These are phyloP conservation scores for Luperina testacea DNA, from an alignment of 2,888 invertebrate genomes.

Conservation along the genomic window DNA sequence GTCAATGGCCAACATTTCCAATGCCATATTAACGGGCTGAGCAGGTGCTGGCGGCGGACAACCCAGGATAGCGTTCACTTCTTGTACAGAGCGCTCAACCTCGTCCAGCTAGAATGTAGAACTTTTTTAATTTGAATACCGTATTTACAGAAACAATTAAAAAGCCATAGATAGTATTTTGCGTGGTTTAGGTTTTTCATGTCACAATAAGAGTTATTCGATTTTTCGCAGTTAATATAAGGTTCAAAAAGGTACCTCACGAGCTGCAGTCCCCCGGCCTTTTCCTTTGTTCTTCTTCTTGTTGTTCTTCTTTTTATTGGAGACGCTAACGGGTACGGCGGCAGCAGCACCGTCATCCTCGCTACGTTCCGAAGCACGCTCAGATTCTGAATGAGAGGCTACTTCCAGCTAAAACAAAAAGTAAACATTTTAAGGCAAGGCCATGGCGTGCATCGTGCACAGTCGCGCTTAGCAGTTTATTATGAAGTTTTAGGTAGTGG, in stretches of 20 bases:
- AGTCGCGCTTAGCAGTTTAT: neutral
- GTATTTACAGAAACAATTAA: neutral
- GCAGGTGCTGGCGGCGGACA: constrained; percentile 59
- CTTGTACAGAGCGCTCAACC: constrained; percentile 74
- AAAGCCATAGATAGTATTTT: neutral
- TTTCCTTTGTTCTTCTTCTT: constrained; percentile 44
- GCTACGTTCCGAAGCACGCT: constrained; percentile 34
- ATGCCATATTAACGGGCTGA: constrained; percentile 1
- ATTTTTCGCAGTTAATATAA: too few relatives aligned
- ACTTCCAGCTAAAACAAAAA: constrained; percentile 37
- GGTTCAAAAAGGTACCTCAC: constrained; percentile 7
- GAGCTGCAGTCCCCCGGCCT: neutral
- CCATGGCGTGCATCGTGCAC: neutral
- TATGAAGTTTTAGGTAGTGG: neutral
- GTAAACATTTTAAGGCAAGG: neutral
- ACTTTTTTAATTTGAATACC: neutral
- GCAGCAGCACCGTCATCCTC: constrained; percentile 29
- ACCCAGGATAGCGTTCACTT: constrained; percentile 79
- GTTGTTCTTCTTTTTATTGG: constrained; percentile 32
- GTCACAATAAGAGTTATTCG: neutral
- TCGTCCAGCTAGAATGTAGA: constrained; percentile 76
- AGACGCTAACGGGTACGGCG: neutral
- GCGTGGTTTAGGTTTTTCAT: neutral
- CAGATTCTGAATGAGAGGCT: constrained; percentile 46
- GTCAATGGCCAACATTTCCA: constrained; percentile 52